Conservation (phyloP, 1,140 invertebrate genomes). For the Homalodisca vitripennis region DNA sequence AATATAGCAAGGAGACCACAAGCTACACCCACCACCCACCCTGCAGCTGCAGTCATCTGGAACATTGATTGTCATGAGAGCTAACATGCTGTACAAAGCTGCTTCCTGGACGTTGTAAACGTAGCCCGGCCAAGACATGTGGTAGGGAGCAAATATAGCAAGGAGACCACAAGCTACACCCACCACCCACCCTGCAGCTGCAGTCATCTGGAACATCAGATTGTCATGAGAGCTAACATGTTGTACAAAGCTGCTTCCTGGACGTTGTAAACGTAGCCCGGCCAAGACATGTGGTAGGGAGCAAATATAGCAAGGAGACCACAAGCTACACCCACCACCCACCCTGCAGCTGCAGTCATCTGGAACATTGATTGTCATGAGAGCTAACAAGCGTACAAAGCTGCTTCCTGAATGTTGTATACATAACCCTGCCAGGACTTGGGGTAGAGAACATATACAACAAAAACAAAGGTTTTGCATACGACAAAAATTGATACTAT, state of each 20-base stretch:
- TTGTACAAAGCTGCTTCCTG: conserved; percentile 62
- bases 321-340: conserved; percentile 53
- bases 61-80: too few relatives aligned
- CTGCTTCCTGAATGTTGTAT: too few relatives aligned
- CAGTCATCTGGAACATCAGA: conserved; percentile 52
- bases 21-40: too few relatives aligned
- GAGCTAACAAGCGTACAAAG: too few relatives aligned
- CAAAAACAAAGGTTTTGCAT: too few relatives aligned
- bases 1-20: too few relatives aligned
- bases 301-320: conserved; percentile 59
- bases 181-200: conserved; percentile 54
- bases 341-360: conserved; percentile 53
- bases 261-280: conserved; percentile 59
- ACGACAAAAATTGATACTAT: too few relatives aligned
- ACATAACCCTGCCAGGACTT: too few relatives aligned
- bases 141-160: conserved; percentile 60
- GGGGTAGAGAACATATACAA: too few relatives aligned
- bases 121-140: conserved; percentile 57
- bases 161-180: conserved; percentile 52
- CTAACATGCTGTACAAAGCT: conserved; percentile 61
- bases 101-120: conserved; percentile 59
- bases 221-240: conserved; percentile 62
- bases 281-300: conserved; percentile 55
- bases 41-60: too few relatives aligned
- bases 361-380: too few relatives aligned